Evolutionary conservation across 2,797 vertebrate species (phyloP), one percentile per base, ranked within the genome.

Genomic region (Sebastiscus tertius): DNA sequence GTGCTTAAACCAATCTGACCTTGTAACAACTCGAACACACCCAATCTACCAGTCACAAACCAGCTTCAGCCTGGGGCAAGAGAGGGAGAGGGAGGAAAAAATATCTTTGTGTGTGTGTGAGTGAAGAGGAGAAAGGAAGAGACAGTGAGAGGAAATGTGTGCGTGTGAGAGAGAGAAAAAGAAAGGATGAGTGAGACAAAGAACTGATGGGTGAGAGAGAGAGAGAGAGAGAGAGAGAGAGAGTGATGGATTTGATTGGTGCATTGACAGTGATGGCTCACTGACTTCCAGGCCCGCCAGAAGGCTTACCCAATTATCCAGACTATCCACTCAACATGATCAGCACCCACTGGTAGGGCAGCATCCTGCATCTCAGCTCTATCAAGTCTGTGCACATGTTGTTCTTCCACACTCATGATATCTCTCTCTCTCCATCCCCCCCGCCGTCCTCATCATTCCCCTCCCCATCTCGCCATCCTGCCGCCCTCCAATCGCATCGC

Each of bases 261-360:
- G 36, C 12, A 3, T 27, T 86, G 83, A 88, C 84, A 80, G 58
- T 87, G 82, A 79, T 59, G 58, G 64, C 46, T 82, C 63, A 55
- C 39, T 75, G 72, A 72, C 83, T 82, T 49, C 42, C 74, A 56
- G 79, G 54, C 36, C 46, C 36, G 70, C 72, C 72, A 74, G 39
- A 62, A 64, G 78, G 60, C 61, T 55, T 20, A 83, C 74, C 64
- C 73, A 81, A 76, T 83, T 78, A 81, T 70, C 65, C 46, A 56
- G 36, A 62, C 79, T 52, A 13, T 27, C 56, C 42, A 60, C 60
- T 62, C 52, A 84, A 75, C 49, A 79, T 34, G 42, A 80, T 81
- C 65, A 82, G 73, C 54, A 36, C 22, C 34, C 56, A 24, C 33
- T 46, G 54, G 39, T 26, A 6, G 39, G 33, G 46, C 33, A 54